Evolutionary conservation across 2,888 invertebrate species (phyloP).

Genomic region (Lordiphosa andalusiaca): DNA sequence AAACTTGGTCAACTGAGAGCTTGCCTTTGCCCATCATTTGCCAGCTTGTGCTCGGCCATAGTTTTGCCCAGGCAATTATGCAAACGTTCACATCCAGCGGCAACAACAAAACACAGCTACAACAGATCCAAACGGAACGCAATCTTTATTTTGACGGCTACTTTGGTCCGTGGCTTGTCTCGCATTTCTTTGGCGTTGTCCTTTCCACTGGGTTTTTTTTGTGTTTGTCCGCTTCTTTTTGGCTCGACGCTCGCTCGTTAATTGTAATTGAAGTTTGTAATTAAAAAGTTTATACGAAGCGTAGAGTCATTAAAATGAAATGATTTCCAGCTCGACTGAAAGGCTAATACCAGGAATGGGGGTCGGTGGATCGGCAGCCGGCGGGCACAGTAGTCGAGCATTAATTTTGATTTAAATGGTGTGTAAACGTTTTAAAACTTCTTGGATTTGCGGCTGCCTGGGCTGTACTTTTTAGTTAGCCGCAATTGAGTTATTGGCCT

Average conservation of each 20-base stretch:
- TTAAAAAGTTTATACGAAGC: constrained; percentile 68
- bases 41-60: constrained; percentile 17
- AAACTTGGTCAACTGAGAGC: constrained; percentile 6
- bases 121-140: constrained; percentile 12
- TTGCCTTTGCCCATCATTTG: constrained; percentile 11
- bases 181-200: constrained; percentile 6
- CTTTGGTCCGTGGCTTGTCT: constrained; percentile 4
- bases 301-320: constrained; percentile 69
- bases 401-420: constrained; percentile 72
- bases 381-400: constrained; percentile 25
- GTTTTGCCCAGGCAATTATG: constrained; percentile 49
- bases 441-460: constrained; percentile 31
- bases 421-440: constrained; percentile 65
- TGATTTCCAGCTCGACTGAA: constrained; percentile 51
- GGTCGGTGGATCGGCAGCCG: constrained; percentile 14
- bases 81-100: constrained; percentile 28
- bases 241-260: constrained; percentile 62
- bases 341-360: constrained; percentile 32
- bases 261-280: constrained; percentile 76
- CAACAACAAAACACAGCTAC: constrained; percentile 20
- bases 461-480: constrained; percentile 34
- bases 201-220: constrained; percentile 10
- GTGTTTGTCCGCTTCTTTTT: constrained; percentile 26
- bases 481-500: constrained; percentile 70
- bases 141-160: constrained; percentile 13